Evolutionary conservation across 2,113 vertebrate genomes (phyloP).

Genomic region (Triplophysa rosa): DNA sequence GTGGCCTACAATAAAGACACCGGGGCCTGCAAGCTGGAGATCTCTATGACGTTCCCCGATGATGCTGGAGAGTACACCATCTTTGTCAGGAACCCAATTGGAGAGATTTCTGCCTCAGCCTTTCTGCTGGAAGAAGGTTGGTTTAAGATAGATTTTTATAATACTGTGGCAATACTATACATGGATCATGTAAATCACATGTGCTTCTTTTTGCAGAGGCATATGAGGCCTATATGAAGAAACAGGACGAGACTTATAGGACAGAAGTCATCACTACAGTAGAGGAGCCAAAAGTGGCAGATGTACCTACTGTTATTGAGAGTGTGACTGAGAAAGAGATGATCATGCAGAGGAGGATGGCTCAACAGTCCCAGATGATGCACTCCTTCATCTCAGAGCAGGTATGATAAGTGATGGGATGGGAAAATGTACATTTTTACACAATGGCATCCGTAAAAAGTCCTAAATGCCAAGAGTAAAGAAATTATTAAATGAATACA

Average conservation of each 20-base stretch:
- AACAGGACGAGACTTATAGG: slow-evolving; percentile 81
- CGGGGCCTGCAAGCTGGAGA: slow-evolving; percentile 90
- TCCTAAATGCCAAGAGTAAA: no score
- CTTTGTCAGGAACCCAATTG: slow-evolving; percentile 85
- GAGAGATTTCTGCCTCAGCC: slow-evolving; percentile 87
- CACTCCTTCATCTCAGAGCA: slow-evolving; percentile 84
- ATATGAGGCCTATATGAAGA: slow-evolving; percentile 86
- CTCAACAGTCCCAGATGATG: slow-evolving; percentile 80
- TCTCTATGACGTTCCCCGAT: slow-evolving; percentile 96
- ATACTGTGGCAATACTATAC: neutral
- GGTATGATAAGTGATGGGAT: slow-evolving; percentile 65
- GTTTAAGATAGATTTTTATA: slow-evolving; percentile 1
- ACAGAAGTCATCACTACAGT: slow-evolving; percentile 79
- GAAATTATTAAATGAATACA: no score
- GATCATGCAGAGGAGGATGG: slow-evolving; percentile 84
- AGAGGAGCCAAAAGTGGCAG: slow-evolving; percentile 83
- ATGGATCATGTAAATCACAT: neutral
- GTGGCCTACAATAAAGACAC: slow-evolving; percentile 90
- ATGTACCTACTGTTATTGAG: slow-evolving; percentile 72
- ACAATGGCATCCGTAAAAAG: no score
- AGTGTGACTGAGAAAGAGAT: slow-evolving; percentile 81
- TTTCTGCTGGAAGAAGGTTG: slow-evolving; percentile 91
- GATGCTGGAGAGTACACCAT: slow-evolving; percentile 96
- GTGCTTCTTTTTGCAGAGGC: slow-evolving; percentile 75
- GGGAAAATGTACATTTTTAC: no score